Base-by-base conservation (phyloP, 2,888 invertebrate species). In the Drosophila koepferae region DNA sequence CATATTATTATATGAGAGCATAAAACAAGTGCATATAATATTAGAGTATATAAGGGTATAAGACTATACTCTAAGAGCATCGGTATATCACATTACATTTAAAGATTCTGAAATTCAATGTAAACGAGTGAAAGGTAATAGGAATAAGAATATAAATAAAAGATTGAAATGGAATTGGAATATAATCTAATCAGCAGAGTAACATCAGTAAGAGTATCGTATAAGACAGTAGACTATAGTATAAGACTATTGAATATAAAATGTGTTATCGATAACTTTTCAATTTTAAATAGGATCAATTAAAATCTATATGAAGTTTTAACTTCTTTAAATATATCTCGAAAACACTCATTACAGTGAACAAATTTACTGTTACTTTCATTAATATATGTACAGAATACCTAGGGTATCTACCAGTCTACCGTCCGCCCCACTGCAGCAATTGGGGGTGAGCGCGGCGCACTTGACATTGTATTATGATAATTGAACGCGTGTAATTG, bases 401-500 rank as follows among this genome's bases (percentile, higher is more conserved):
- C 7, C 62, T 23, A 16, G 38, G 40, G 28, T 51, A 51, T 36
- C 18, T 51, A 10, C 0, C 3, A 51, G 18, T 36, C 51, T 14
- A 28, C 28, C 1, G 5, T 12, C 18, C n/a, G n/a, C 9, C 14
- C 14, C 18, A 9, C 31, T 16, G 8, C n/a, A n/a, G 3, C 7
- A 3, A 7, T 2, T 5, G 36, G 16, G 10, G 4, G 23, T n/a
- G 36, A n/a, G 48, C 18, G 63, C 38, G 58, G 60, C 58, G 44
- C 59, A 73, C 83, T 76, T 77, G 76, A 85, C 82, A 90, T 86
- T 83, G 86, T 86, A 80, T 90, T 89, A 90, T 84, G 80, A 89
- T 86, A 91, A 91, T 91, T 90, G 90, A 86, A 86, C 81, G 89
- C 91, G 80, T 90, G 86, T 90, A 91, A 91, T 91, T 91, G 91